phyloP scores from a whole-genome alignment of 2,113 vertebrate species.

The Catagonus wagneri region DNA sequence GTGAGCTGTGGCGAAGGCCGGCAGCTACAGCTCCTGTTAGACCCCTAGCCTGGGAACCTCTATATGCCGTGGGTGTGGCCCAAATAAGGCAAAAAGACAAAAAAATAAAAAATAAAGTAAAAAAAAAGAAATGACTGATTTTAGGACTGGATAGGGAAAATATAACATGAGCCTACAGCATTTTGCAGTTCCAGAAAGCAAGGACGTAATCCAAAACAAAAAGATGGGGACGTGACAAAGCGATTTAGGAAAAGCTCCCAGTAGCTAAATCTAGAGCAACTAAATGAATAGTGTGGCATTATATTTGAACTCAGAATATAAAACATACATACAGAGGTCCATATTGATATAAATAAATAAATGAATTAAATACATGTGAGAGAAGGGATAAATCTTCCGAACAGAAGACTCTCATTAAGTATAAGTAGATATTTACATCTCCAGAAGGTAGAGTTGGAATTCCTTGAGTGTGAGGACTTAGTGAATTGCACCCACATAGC shows the following conservation, averaged over 20 bases:
- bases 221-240: not conserved
- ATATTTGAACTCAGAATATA: not conserved
- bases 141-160: not conserved
- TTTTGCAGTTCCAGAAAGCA: not conserved
- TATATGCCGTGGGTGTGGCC: too few species aligned
- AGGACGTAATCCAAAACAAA: not conserved
- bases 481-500: not conserved
- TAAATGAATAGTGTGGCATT: not conserved
- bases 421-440: not conserved
- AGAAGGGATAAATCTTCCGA: not conserved
- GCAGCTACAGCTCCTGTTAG: too few species aligned
- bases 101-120: too few species aligned
- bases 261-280: not conserved
- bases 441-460: not conserved
- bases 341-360: not conserved
- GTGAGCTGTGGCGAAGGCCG: too few species aligned
- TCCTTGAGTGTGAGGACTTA: not conserved
- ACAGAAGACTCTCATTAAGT: not conserved
- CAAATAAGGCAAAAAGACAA: too few species aligned
- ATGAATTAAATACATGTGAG: not conserved
- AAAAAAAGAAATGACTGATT: not conserved
- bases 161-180: not conserved
- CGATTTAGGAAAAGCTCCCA: not conserved
- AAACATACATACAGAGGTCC: not conserved
- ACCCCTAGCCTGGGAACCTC: too few species aligned